phyloP scores from a whole-genome alignment of 1,140 invertebrate genomes.

The Polyergus mexicanus region DNA sequence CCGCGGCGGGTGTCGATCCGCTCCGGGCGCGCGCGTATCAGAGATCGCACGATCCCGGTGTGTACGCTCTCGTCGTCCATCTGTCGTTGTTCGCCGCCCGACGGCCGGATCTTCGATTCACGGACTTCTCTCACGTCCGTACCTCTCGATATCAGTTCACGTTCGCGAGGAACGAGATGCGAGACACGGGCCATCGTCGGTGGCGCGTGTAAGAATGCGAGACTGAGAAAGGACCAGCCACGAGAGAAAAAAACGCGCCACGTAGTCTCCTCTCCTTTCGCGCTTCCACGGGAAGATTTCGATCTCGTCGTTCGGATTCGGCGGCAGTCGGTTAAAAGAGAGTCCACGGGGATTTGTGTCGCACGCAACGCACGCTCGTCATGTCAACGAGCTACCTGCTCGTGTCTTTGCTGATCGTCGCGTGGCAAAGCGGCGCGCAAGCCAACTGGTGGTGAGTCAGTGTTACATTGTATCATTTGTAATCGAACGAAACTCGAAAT shows the following conservation, averaged over 20 bases:
- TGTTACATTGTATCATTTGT: slow-evolving; percentile 7
- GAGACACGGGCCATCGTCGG: slow-evolving; percentile 61
- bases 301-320: slow-evolving; percentile 28
- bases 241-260: slow-evolving; percentile 9
- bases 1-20: slow-evolving; percentile 2
- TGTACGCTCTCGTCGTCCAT: slow-evolving; percentile 43
- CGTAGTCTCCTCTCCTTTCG: slow-evolving; percentile 45
- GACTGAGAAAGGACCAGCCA: slow-evolving; percentile 48
- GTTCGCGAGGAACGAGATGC: slow-evolving; percentile 56
- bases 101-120: not conserved
- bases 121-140: slow-evolving; percentile 31
- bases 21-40: slow-evolving; percentile 22
- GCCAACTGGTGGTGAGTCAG: slow-evolving; percentile 85
- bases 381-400: slow-evolving; percentile 69
- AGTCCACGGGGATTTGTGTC: slow-evolving; percentile 5
- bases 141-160: slow-evolving; percentile 35
- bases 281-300: slow-evolving; percentile 23
- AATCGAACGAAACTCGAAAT: not conserved
- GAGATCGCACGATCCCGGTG: slow-evolving; percentile 56
- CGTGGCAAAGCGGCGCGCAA: slow-evolving; percentile 80
- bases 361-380: slow-evolving; percentile 63
- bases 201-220: slow-evolving; percentile 67
- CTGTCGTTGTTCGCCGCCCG: slow-evolving; percentile 31
- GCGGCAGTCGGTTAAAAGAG: slow-evolving; percentile 33
- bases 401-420: slow-evolving; percentile 79